These are phyloP conservation scores for Nymphalis io DNA, from an alignment of 1,140 invertebrate species.

Conservation along the genomic window DNA sequence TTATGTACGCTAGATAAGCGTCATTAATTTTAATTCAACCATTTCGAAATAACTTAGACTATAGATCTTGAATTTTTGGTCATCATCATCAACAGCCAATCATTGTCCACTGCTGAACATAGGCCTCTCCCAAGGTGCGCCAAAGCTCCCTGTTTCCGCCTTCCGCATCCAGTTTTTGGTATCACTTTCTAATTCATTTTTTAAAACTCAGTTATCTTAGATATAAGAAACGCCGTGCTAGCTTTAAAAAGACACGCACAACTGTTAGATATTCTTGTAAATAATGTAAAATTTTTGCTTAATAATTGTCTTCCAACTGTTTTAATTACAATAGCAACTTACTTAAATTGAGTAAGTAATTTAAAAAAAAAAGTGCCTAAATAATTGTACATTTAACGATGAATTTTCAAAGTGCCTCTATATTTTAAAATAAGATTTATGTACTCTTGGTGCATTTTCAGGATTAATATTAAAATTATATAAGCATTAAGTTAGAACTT, in stretches of 20 bases:
- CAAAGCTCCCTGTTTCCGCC: too few species aligned
- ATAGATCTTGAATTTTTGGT: not conserved
- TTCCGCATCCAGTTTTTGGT: too few species aligned
- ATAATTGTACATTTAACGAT: slow-evolving; percentile 31
- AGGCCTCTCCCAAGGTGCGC: too few species aligned
- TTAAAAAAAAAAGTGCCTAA: slow-evolving; percentile 34
- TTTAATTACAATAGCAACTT: slow-evolving; percentile 43
- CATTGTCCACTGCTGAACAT: too few species aligned
- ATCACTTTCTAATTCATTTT: not conserved
- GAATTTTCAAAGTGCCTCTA: slow-evolving; percentile 33
- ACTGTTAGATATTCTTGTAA: slow-evolving; percentile 41
- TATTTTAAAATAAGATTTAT: slow-evolving; percentile 12
- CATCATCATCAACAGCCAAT: too few species aligned
- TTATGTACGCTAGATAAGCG: not conserved
- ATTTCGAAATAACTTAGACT: not conserved
- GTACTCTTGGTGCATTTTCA: slow-evolving; percentile 19
- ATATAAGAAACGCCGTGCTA: slow-evolving; percentile 4
- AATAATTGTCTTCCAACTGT: slow-evolving; percentile 56
- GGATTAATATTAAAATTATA: slow-evolving; percentile 1
- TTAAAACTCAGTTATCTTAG: slow-evolving; percentile 21
- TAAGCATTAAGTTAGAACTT: not conserved
- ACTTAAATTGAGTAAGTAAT: slow-evolving; percentile 7
- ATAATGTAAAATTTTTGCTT: slow-evolving; percentile 43
- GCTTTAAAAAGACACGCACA: slow-evolving; percentile 51
- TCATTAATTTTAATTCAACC: not conserved